Evolutionary conservation across 2,113 vertebrate species (phyloP), one percentile per base, ranked within the genome.

Genomic region (Smithornis capensis): DNA sequence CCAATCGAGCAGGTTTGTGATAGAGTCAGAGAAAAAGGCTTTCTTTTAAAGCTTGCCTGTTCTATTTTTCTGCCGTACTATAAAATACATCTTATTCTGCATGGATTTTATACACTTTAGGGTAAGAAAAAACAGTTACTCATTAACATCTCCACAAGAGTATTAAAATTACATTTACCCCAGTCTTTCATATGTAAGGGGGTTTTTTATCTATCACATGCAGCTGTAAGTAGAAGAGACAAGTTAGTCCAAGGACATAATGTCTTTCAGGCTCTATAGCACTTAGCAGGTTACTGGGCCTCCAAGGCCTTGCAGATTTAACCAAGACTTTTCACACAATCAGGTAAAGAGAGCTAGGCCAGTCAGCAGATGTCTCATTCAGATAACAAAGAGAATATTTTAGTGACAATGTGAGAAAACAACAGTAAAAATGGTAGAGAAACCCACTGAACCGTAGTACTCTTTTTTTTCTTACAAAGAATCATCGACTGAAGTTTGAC

Each of bases 331-430:
- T 99, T 99, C 99, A 99, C 98, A 99, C 98, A 99, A 98, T 98
- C 98, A 98, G 98, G 98, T 99, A 98, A 98, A 98, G 97, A 97
- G 82, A 94, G 96, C 93, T 88, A 94, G 75, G 85, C 96, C 89
- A 97, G 96, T 96, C 97, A 98, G 96, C 95, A 98, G 94, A 97
- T 92, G 96, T 96, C 97, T 93, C 93, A 97, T 95, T 97, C 98
- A 98, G 97, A 98, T 98, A 98, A 98, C 98, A 98, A 98, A 98
- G 97, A 98, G 96, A 98, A 96, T 98, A 98, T 98, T 98, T 98
- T 98, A 98, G 98, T 99, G 99, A 99, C 99, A 99, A 99, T 98
- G 98, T 99, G 99, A 98, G 98, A 98, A 99, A 99, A 98, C 97
- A 98, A 98, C 98, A 98, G 98, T 97, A 98, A 97, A 98, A 98